These are phyloP conservation scores for Acanthaster planci DNA, from an alignment of 35 echinoderm and acorn worm species.

Conservation along the genomic window DNA sequence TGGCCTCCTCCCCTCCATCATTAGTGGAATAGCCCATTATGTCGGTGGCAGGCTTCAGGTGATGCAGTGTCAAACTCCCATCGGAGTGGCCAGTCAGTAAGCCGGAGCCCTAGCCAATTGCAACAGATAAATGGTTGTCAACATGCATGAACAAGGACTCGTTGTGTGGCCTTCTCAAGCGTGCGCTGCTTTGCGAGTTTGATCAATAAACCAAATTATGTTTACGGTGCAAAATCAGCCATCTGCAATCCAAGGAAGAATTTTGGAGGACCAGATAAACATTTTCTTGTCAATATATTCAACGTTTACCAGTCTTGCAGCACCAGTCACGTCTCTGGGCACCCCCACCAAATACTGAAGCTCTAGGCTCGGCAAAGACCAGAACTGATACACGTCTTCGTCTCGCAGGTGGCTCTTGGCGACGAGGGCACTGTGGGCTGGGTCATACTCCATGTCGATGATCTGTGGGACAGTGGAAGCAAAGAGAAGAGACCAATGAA, in stretches of 20 bases:
- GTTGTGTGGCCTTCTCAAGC: too few relatives aligned
- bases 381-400: conserved; percentile 82
- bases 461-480: conserved; percentile 55
- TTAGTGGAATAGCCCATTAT: not conserved
- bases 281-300: too few relatives aligned
- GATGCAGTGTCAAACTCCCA: conserved; percentile 57
- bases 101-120: conserved; percentile 52
- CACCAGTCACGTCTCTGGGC: conserved; percentile 47
- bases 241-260: too few relatives aligned
- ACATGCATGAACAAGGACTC: too few relatives aligned
- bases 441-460: conserved; percentile 65
- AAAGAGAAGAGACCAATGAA: too few relatives aligned
- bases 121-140: too few relatives aligned
- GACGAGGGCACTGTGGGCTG: conserved; percentile 56
- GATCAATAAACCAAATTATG: too few relatives aligned
- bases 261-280: too few relatives aligned
- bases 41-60: not conserved
- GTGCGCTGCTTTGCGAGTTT: too few relatives aligned
- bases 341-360: conserved; percentile 68
- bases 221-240: too few relatives aligned
- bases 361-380: conserved; percentile 75
- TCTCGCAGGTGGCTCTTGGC: conserved; percentile 67
- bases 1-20: conserved; percentile 25
- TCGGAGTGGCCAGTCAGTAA: conserved; percentile 80
- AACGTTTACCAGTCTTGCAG: conserved; percentile 76